Percentiles rank a stretch among this genome's conserved stretches.
These are phyloP conservation scores for Drosophila cyrtoloma DNA, from an alignment of 2,888 invertebrate genomes.

Conservation along the genomic window DNA sequence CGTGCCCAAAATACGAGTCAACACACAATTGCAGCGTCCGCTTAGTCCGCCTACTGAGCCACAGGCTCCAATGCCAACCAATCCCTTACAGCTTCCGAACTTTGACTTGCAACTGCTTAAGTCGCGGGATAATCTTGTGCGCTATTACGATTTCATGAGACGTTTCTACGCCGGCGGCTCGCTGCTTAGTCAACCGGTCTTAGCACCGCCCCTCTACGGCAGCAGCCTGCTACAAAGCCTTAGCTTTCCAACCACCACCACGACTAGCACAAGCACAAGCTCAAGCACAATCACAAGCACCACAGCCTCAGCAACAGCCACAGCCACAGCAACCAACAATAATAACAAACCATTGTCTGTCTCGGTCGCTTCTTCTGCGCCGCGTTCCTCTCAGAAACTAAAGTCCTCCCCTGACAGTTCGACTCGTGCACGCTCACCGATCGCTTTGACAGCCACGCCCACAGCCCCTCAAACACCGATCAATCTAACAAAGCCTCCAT, in stretches of 20 bases:
- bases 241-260: constrained; percentile 60
- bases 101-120: constrained; percentile 79
- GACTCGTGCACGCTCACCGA: constrained; percentile 58
- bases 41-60: constrained; percentile 60
- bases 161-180: constrained; percentile 79
- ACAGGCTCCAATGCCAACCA: constrained; percentile 6
- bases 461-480: constrained; percentile 73
- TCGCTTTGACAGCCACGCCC: constrained; percentile 49
- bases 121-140: constrained; percentile 80
- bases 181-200: constrained; percentile 68
- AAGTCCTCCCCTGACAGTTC: constrained; percentile 68
- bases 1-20: constrained; percentile 79
- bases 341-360: constrained; percentile 38
- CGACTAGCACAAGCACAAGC: constrained; percentile 18
- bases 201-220: constrained; percentile 70
- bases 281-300: constrained; percentile 22
- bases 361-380: constrained; percentile 29
- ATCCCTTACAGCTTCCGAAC: constrained; percentile 34
- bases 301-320: constrained; percentile 12
- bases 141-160: constrained; percentile 84
- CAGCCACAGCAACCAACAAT: constrained; percentile 19
- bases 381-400: constrained; percentile 30
- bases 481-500: constrained; percentile 80
- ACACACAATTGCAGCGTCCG: constrained; percentile 78
- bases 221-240: constrained; percentile 69